Evolutionary conservation across 2,113 vertebrate species (phyloP).

Genomic region (Strigops habroptila): DNA sequence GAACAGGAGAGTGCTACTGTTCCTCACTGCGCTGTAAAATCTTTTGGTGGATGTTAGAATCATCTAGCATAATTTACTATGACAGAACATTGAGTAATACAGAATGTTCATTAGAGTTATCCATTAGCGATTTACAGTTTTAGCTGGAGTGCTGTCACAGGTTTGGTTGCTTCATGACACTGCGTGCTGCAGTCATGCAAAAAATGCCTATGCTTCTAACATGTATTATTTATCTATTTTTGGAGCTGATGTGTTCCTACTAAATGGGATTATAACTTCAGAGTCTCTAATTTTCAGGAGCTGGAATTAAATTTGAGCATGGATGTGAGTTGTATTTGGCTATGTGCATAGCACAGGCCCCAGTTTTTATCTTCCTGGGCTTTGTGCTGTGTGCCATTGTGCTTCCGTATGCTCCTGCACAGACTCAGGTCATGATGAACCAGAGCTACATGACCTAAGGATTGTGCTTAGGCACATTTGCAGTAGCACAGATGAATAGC

Average conservation of each 20-base stretch:
- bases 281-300: background rate
- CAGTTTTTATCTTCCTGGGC: background rate
- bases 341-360: fast-evolving
- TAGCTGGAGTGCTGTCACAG: constrained; percentile 3
- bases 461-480: background rate
- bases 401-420: background rate
- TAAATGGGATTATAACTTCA: background rate
- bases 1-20: background rate
- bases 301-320: background rate
- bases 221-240: background rate
- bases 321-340: background rate
- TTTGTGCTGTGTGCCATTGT: background rate
- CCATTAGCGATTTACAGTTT: constrained; percentile 31
- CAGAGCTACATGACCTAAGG: background rate
- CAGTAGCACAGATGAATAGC: background rate
- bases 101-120: background rate
- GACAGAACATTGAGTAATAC: constrained; percentile 14
- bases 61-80: background rate
- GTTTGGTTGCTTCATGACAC: constrained; percentile 8
- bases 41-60: background rate
- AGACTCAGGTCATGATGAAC: fast-evolving
- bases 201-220: background rate
- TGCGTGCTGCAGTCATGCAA: background rate
- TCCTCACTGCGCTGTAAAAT: background rate
- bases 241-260: background rate